phyloP scores from a whole-genome alignment of 2,888 invertebrate genomes.

The Chironomus tentans region DNA sequence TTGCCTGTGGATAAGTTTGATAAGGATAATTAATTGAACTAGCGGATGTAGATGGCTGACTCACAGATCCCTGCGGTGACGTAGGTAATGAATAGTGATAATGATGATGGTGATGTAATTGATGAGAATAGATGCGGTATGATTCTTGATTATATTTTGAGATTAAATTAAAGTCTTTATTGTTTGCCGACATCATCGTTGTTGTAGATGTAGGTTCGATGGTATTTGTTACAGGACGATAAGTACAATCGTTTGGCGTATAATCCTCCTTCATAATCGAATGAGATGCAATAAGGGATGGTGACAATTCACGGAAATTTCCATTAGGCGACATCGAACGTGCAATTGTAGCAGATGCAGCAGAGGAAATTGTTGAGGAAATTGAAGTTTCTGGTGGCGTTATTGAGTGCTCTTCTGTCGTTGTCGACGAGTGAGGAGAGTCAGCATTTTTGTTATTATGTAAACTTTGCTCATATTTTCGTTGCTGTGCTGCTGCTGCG shows the following conservation, averaged over 20 bases:
- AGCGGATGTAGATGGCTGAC: slow-evolving; percentile 12
- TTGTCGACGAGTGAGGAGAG: slow-evolving; percentile 33
- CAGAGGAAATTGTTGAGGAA: slow-evolving; percentile 14
- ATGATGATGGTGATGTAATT: slow-evolving; percentile 27
- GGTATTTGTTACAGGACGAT: background rate
- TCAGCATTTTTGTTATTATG: slow-evolving; percentile 3
- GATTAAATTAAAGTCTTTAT: slow-evolving; percentile 2
- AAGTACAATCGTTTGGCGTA: background rate
- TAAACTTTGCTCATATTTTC: background rate
- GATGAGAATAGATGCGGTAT: slow-evolving; percentile 24
- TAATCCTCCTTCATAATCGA: slow-evolving; percentile 18
- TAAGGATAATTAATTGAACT: background rate
- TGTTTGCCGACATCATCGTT: background rate
- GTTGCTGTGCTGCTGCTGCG: background rate
- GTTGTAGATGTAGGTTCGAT: background rate
- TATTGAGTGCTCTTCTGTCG: slow-evolving; percentile 33
- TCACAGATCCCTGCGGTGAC: background rate
- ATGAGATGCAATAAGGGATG: slow-evolving; percentile 16
- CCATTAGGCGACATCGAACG: slow-evolving; percentile 2
- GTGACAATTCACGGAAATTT: slow-evolving; percentile 18
- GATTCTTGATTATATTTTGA: slow-evolving; percentile 25
- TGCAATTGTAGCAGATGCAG: background rate
- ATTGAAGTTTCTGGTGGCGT: slow-evolving; percentile 41
- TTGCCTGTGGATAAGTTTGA: slow-evolving; percentile 3
- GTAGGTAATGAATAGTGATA: slow-evolving; percentile 7